phyloP scores from a whole-genome alignment of 2,888 invertebrate species.

The Plemyria rubiginata region DNA sequence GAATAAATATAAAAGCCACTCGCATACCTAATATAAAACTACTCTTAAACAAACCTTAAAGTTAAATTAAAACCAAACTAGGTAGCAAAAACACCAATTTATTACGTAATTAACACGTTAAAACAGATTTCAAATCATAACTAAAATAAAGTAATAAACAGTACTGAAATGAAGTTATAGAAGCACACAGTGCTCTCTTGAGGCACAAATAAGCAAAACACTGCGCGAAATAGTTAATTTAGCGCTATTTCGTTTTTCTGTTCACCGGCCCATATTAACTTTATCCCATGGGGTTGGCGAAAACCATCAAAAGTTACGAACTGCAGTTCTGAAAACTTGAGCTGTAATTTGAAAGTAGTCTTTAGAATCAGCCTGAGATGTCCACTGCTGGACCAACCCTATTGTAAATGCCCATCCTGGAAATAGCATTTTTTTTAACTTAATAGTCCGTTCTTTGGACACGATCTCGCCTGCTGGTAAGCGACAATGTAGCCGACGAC shows the following conservation, averaged over 20 bases:
- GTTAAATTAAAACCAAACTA: background rate
- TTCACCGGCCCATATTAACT: slow-evolving; percentile 7
- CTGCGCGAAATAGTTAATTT: slow-evolving; percentile 18
- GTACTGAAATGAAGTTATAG: slow-evolving; percentile 1
- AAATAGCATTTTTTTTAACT: no score
- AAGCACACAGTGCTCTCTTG: slow-evolving; percentile 3
- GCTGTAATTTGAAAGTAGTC: no score
- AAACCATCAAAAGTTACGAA: slow-evolving; percentile 16
- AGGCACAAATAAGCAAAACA: slow-evolving; percentile 18
- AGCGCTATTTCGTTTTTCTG: slow-evolving; percentile 21
- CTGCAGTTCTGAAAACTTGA: background rate
- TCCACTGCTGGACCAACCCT: no score
- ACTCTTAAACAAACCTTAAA: background rate
- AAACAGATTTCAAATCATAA: slow-evolving; percentile 19
- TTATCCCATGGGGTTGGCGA: slow-evolving; percentile 9
- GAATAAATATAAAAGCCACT: background rate
- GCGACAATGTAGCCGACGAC: no score
- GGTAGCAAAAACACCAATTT: background rate
- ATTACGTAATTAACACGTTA: slow-evolving; percentile 12
- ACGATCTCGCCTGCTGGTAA: no score
- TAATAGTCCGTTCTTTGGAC: no score
- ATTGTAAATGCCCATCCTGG: no score
- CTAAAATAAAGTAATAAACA: background rate
- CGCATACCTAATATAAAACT: background rate
- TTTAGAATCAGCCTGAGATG: no score